Percentiles rank a stretch among this genome's conserved stretches.
Evolutionary conservation across 2,888 invertebrate species (phyloP).

Genomic region (Limnephilus marmoratus): DNA sequence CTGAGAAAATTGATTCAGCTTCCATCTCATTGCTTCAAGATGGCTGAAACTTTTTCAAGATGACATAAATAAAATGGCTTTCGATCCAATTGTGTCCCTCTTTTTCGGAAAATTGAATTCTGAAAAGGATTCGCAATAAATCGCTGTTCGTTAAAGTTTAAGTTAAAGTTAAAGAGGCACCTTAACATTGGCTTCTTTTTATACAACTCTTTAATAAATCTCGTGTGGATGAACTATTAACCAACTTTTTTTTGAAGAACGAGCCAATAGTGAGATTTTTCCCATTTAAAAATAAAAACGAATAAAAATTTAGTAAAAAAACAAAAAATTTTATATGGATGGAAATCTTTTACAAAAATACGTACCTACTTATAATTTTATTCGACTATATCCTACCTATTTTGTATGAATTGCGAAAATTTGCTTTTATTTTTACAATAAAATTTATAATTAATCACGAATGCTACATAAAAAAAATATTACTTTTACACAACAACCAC

Average conservation of each 20-base stretch:
- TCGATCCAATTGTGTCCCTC: constrained; percentile 27
- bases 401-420: background rate
- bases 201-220: background rate
- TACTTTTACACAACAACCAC: no score
- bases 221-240: background rate
- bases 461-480: no score
- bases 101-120: constrained; percentile 3
- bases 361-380: background rate
- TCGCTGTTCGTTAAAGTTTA: constrained; percentile 1
- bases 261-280: background rate
- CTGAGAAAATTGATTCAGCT: constrained; percentile 11
- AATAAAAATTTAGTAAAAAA: no score
- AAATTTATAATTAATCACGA: background rate
- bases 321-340: background rate
- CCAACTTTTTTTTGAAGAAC: background rate
- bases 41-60: constrained; percentile 21
- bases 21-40: constrained; percentile 24
- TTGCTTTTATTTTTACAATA: background rate
- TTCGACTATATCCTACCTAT: background rate
- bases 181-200: background rate
- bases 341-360: background rate
- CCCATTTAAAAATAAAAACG: background rate
- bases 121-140: background rate
- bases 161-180: background rate
- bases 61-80: constrained; percentile 37